Percentiles rank a stretch among this genome's conserved stretches.
phyloP scores from a whole-genome alignment of 1,140 invertebrate species.

The Conus ventricosus region DNA sequence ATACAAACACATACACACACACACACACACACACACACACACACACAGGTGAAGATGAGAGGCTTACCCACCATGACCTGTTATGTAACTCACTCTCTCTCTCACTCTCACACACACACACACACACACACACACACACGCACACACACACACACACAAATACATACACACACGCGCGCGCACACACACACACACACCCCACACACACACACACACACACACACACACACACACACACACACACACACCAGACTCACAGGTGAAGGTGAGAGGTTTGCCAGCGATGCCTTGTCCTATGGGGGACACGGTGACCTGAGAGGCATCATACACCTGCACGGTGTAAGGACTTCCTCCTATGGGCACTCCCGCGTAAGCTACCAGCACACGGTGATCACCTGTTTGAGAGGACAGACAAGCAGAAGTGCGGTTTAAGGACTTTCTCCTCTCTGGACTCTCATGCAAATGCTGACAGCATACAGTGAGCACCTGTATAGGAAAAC shows the following conservation, averaged over 20 bases:
- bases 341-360: constrained; percentile 96
- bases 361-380: constrained; percentile 87
- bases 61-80: too few relatives aligned
- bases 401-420: constrained; percentile 22
- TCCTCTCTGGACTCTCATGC: too few relatives aligned
- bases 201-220: constrained; percentile 6
- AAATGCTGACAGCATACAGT: neutral
- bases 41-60: too few relatives aligned
- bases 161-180: neutral
- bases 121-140: neutral
- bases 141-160: neutral
- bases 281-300: constrained; percentile 92
- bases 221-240: neutral
- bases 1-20: too few relatives aligned
- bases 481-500: neutral
- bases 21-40: too few relatives aligned
- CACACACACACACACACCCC: neutral
- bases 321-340: constrained; percentile 95
- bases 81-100: too few relatives aligned
- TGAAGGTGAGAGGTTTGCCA: constrained; percentile 93
- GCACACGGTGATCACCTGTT: constrained; percentile 91
- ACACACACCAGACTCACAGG: constrained; percentile 82
- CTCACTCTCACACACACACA: too few relatives aligned
- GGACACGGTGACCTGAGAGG: constrained; percentile 91
- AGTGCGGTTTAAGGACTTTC: neutral